Percentiles rank a stretch among this genome's conserved stretches.
Evolutionary conservation across 2,888 invertebrate species (phyloP).

Genomic region (Sympetrum striolatum): DNA sequence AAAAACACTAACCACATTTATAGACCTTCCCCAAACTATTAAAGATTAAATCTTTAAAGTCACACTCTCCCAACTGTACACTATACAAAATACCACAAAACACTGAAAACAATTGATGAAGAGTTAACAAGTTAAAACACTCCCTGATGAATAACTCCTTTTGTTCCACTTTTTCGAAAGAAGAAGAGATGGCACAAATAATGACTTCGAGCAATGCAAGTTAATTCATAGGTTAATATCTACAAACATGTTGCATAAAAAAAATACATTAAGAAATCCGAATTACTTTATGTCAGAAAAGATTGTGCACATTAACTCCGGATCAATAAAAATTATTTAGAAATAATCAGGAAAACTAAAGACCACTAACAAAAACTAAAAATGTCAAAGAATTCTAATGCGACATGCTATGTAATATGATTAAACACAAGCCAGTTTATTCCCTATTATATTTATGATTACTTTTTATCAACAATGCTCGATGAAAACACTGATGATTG

Average conservation of each 20-base stretch:
- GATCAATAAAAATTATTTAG: not conserved
- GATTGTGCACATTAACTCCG: conserved; percentile 24
- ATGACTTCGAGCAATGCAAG: conserved; percentile 13
- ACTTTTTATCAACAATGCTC: not conserved
- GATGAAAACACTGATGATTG: not conserved
- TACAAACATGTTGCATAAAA: conserved; percentile 34
- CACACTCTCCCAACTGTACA: conserved; percentile 25
- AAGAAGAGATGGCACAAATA: not conserved
- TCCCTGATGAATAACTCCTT: conserved; percentile 27
- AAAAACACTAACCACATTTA: conserved; percentile 37
- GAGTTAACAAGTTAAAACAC: conserved; percentile 34
- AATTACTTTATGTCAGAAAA: conserved; percentile 15
- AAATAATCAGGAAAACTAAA: conserved; percentile 21
- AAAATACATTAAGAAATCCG: conserved; percentile 26
- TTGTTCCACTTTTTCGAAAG: not conserved
- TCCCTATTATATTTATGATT: conserved; percentile 16
- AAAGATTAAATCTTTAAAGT: conserved; percentile 1
- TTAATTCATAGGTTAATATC: conserved; percentile 21
- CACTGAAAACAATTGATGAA: conserved; percentile 34
- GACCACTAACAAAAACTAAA: conserved; percentile 38
- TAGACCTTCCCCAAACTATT: conserved; percentile 28
- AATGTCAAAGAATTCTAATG: conserved; percentile 19
- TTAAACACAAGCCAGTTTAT: conserved; percentile 19
- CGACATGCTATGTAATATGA: conserved; percentile 31
- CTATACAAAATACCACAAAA: conserved; percentile 39